Base-by-base conservation (phyloP, 2,888 invertebrate species). In the Phengaris arion region DNA sequence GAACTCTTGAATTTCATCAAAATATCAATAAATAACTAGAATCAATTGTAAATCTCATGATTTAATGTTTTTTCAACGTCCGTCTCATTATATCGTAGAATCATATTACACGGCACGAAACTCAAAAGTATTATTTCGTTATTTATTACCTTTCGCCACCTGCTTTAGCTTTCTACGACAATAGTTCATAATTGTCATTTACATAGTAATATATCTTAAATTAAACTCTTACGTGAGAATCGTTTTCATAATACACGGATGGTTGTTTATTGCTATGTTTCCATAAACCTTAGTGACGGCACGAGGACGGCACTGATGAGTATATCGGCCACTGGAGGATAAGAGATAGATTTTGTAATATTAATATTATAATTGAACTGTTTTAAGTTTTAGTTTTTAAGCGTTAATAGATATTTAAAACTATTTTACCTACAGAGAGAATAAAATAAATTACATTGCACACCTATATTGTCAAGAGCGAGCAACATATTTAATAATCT, bases 181-280 rank as follows among this genome's bases (percentile, higher is more conserved):
- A 79, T 75, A 79, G 79, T 82, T 81, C 81, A 80, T 86, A 86
- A 87, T 86, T 85, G 85, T 78, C 82, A 85, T 86, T 85, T 81
- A 83, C 84, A 84, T 84, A 85, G 83, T 82, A 82, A 81, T 79
- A 82, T 84, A 83, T 81, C 79, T 83, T 82, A 80, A 81, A 79
- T 83, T 82, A 81, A 80, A 79, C 80, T 59, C 70, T 70, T 51
- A 81, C 85, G 86, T 85, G 87, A 84, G 86, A 86, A 86, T 79
- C 76, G 79, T 77, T 80, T 76, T 80, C 59, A 78, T 77, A 76
- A 74, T 70, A 70, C 74, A 52, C 76, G 55, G 64, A 10, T 10
- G 22, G 3, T 35, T 35, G 2, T 35, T 35, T 35, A 35, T 35
- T 35, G 35, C 10, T 48, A 5, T 69, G 69, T 70, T 10, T 70